Percentiles rank a stretch among this genome's conserved stretches.
phyloP scores from a whole-genome alignment of 1,140 invertebrate species.

The Drosophila ironensis region DNA sequence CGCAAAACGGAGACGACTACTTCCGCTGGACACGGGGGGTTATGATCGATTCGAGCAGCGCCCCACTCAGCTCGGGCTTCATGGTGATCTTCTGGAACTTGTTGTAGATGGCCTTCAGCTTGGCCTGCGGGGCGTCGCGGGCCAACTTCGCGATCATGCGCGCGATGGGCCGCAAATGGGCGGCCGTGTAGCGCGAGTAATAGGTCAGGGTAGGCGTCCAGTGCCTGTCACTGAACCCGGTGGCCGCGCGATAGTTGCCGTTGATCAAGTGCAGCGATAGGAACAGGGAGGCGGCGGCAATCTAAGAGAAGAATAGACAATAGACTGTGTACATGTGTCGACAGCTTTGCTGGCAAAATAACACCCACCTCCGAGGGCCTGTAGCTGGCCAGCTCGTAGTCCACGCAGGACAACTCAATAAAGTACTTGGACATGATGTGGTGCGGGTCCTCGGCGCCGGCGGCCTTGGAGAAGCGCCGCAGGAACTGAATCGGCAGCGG shows the following conservation, averaged over 20 bases:
- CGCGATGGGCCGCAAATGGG: conserved; percentile 85
- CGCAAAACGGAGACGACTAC: too few species aligned
- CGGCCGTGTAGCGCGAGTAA: conserved; percentile 85
- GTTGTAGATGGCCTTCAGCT: conserved; percentile 85
- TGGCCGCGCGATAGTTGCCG: conserved; percentile 63
- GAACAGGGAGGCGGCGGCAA: conserved; percentile 83
- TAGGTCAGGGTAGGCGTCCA: conserved; percentile 86
- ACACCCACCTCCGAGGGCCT: conserved; percentile 87
- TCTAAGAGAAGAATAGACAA: conserved; percentile 25
- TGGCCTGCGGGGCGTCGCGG: conserved; percentile 84
- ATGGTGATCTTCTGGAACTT: conserved; percentile 86
- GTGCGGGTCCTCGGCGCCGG: conserved; percentile 86
- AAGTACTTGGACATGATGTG: conserved; percentile 97
- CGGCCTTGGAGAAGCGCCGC: conserved; percentile 86
- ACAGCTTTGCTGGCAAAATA: neutral
- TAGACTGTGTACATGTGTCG: too few species aligned
- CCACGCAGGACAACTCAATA: conserved; percentile 91
- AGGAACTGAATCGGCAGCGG: conserved; percentile 95
- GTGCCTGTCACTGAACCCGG: conserved; percentile 74
- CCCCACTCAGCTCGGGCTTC: conserved; percentile 84
- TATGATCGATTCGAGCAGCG: conserved; percentile 73
- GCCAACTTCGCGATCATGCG: conserved; percentile 84
- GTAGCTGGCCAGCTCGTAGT: conserved; percentile 91
- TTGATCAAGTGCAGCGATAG: conserved; percentile 83
- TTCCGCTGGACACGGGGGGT: conserved; percentile 40